These are phyloP conservation scores for Prochilodus magdalenae DNA, from an alignment of 2,113 vertebrate genomes.

Conservation along the genomic window DNA sequence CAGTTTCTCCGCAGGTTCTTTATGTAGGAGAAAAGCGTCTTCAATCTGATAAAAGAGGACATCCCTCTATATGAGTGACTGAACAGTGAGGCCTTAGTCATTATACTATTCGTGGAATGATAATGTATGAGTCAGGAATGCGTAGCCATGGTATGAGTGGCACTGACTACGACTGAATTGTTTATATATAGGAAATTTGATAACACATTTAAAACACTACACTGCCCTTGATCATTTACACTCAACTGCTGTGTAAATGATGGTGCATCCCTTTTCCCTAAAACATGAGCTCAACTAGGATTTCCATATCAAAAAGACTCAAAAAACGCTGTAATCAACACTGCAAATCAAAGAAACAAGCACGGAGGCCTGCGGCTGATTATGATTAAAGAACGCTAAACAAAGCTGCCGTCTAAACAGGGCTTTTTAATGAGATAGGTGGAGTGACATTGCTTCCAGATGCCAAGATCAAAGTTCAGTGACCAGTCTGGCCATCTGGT, in stretches of 20 bases:
- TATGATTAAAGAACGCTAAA: neutral
- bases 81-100: slow-evolving; percentile 20
- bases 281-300: neutral
- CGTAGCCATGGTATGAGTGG: slow-evolving; percentile 24
- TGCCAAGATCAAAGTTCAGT: slow-evolving; percentile 6
- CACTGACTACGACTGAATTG: slow-evolving; percentile 22
- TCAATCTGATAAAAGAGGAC: slow-evolving; percentile 1
- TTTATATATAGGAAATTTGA: neutral
- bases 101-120: slow-evolving; percentile 60
- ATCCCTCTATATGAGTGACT: neutral
- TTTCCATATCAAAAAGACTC: neutral
- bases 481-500: neutral
- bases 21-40: neutral
- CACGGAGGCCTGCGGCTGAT: neutral
- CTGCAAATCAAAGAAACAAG: neutral
- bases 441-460: neutral
- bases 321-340: too few relatives aligned
- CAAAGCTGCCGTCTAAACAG: neutral
- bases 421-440: neutral
- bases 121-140: slow-evolving; percentile 43
- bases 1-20: neutral
- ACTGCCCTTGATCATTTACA: neutral
- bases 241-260: neutral
- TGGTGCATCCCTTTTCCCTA: too few relatives aligned
- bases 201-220: neutral